A percentile compares a stretch with the other conserved stretches of the same genome.
phyloP scores from a whole-genome alignment of 2,113 vertebrate species.

The Eulacestoma nigropectus region DNA sequence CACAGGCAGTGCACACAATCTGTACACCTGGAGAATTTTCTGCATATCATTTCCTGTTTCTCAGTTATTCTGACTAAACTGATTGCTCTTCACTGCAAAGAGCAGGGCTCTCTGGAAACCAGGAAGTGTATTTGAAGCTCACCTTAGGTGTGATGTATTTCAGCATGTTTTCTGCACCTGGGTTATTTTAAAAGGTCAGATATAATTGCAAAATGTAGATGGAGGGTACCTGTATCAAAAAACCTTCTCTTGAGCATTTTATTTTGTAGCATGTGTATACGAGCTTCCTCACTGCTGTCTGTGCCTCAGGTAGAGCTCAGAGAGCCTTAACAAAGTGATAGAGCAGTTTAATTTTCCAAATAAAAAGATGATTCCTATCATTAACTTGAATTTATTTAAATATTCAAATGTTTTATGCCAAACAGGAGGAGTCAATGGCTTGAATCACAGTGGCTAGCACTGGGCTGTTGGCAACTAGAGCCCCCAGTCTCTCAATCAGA shows the following conservation, averaged over 20 bases:
- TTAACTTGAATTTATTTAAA: not conserved
- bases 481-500: not conserved
- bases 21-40: not conserved
- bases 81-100: not conserved
- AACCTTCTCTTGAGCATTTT: not conserved
- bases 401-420: not conserved
- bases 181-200: conserved; percentile 16
- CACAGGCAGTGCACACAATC: accelerated
- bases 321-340: not conserved
- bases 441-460: not conserved
- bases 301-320: not conserved
- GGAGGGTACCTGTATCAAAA: not conserved
- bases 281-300: not conserved
- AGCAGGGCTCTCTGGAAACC: not conserved
- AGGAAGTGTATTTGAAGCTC: not conserved
- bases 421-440: not conserved
- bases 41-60: not conserved
- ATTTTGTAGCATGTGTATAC: not conserved
- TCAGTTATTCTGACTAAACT: not conserved
- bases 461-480: not conserved
- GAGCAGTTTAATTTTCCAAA: not conserved
- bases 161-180: not conserved
- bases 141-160: not conserved
- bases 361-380: not conserved
- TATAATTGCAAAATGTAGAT: not conserved